Percentiles rank a stretch among this genome's conserved stretches.
Conservation (phyloP, 2,113 vertebrate genomes). For the Phalacrocorax carbo region DNA sequence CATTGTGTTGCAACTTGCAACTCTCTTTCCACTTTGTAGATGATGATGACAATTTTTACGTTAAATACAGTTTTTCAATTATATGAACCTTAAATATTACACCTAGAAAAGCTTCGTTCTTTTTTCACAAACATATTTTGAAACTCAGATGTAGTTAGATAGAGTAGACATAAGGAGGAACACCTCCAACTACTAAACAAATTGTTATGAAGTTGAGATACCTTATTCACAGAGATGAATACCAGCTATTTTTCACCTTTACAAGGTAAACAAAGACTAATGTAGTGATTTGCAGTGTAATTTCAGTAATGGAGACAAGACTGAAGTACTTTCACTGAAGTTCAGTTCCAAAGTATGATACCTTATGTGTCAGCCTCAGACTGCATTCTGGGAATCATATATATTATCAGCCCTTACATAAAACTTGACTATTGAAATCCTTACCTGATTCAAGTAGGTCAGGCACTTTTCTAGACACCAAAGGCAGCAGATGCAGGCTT, state of each 20-base stretch:
- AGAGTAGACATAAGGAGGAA: background rate
- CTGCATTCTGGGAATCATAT: background rate
- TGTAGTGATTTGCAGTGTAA: background rate
- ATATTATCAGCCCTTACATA: background rate
- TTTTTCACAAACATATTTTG: background rate
- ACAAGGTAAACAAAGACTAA: background rate
- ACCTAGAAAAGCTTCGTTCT: background rate
- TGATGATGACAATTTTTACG: background rate
- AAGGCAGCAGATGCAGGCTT: slow-evolving; percentile 97
- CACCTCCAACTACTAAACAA: background rate
- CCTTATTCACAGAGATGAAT: background rate
- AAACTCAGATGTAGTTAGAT: background rate
- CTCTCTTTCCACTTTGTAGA: background rate
- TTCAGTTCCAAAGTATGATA: background rate
- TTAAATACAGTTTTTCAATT: background rate
- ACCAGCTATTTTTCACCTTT: background rate
- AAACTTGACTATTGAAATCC: slow-evolving; percentile 14
- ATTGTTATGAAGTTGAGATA: background rate
- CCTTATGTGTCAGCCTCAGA: background rate
- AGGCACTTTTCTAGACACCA: slow-evolving; percentile 99
- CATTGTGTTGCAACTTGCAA: background rate
- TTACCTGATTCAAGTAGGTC: slow-evolving; percentile 98
- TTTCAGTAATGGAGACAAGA: slow-evolving; percentile 6
- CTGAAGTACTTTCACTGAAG: background rate
- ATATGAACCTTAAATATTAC: background rate